Evolutionary conservation across 2,797 vertebrate species (phyloP).

Genomic region (Pseudomugil tenellus): DNA sequence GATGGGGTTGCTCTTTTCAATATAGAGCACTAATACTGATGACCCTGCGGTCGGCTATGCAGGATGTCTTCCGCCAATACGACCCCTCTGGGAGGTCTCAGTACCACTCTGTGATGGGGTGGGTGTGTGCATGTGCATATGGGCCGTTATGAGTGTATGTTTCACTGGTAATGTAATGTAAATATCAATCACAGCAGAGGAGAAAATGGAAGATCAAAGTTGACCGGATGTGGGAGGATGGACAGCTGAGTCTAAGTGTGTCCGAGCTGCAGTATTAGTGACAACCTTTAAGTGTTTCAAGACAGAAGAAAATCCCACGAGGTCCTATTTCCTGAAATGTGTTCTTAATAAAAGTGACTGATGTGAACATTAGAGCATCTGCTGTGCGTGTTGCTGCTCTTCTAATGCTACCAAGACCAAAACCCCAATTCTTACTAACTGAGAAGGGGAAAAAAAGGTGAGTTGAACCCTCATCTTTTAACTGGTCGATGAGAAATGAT

Average conservation of each 20-base stretch:
- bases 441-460: constrained; percentile 68
- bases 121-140: constrained; percentile 39
- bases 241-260: constrained; percentile 47
- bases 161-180: constrained; percentile 65
- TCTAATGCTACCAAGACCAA: constrained; percentile 25
- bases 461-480: constrained; percentile 66
- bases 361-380: constrained; percentile 35
- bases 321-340: constrained; percentile 31
- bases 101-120: constrained; percentile 63
- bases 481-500: constrained; percentile 80
- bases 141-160: constrained; percentile 39
- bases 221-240: constrained; percentile 21
- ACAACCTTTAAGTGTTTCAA: constrained; percentile 53
- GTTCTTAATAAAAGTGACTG: constrained; percentile 36
- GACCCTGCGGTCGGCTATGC: constrained; percentile 57
- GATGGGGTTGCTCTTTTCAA: constrained; percentile 46
- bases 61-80: constrained; percentile 62
- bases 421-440: constrained; percentile 43
- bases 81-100: constrained; percentile 72
- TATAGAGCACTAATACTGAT: constrained; percentile 62
- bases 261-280: constrained; percentile 38
- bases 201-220: constrained; percentile 75
- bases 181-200: constrained; percentile 63
- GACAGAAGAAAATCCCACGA: constrained; percentile 27
- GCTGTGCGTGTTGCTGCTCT: neutral